Percentiles rank a stretch among this genome's conserved stretches.
These are phyloP conservation scores for Zaprionus ornatus DNA, from an alignment of 1,140 invertebrate genomes.

Conservation along the genomic window DNA sequence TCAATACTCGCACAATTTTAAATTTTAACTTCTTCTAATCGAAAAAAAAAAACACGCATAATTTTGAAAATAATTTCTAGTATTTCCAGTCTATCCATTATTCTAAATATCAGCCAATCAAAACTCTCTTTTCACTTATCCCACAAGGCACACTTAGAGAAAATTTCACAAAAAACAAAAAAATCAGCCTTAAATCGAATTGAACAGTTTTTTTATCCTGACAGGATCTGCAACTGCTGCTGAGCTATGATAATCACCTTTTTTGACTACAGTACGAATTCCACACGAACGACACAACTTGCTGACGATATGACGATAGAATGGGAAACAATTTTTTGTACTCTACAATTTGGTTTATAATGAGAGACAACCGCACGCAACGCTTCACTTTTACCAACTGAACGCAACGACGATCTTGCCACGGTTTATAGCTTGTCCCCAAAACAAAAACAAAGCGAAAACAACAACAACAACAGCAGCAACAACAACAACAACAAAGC, in stretches of 20 bases:
- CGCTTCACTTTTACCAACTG: conserved; percentile 83
- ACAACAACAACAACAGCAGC: conserved; percentile 32
- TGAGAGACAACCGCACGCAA: conserved; percentile 74
- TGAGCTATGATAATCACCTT: conserved; percentile 38
- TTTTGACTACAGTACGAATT: neutral
- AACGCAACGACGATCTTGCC: conserved; percentile 81
- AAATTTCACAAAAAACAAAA: neutral
- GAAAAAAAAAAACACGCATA: too few species aligned
- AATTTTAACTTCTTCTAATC: too few species aligned
- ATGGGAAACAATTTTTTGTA: conserved; percentile 25
- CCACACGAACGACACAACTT: neutral
- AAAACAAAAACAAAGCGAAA: conserved; percentile 57
- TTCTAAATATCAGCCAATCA: too few species aligned
- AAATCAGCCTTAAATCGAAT: neutral
- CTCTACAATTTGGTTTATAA: conserved; percentile 34
- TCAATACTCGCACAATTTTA: too few species aligned
- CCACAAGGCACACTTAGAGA: conserved; percentile 11
- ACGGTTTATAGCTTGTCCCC: conserved; percentile 80
- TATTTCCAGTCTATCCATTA: too few species aligned
- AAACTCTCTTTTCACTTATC: neutral
- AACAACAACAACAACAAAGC: conserved; percentile 32
- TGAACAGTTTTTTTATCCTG: neutral
- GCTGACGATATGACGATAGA: conserved; percentile 10
- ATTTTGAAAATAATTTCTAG: too few species aligned
- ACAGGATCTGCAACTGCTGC: neutral